Base-by-base conservation (phyloP, 2,888 invertebrate genomes). In the Ochropacha duplaris region DNA sequence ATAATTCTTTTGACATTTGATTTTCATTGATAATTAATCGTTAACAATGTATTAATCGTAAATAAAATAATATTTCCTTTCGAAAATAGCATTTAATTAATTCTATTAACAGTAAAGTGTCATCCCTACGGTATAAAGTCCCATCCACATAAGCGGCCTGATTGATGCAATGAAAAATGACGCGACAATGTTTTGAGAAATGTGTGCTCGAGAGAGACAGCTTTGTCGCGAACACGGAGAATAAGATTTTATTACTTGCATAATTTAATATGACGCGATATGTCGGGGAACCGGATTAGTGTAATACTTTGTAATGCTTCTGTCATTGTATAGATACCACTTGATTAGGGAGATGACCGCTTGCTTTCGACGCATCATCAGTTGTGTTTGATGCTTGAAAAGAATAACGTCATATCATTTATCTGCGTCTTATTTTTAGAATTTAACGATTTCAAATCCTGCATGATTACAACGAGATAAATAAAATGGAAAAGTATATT, bases 141-240 rank as follows among this genome's bases (percentile, higher is more conserved):
- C 62, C 62, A 73, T 81, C 72, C 72, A 76, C 76, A 85, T 76
- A 84, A 84, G 80, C 81, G 78, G 72, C 70, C 87, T 90, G 91
- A 92, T 92, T 92, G 92, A 92, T 83, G 91, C 89, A 87, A 89
- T 91, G 92, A 92, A 88, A 91, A 92, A 92, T 92, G 92, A 91
- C 72, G 88, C 88, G 88, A 90, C 86, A 90, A 90, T 85, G 87
- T 91, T 91, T 86, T 89, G 91, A 91, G 87, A 90, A 91, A 90
- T 83, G 86, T 86, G 83, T 84, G 77, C 84, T 84, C 66, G 66
- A 81, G 77, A 78, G 78, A 80, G 83, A 80, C 78, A 74, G 79
- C 81, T 81, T 80, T 84, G 86, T 80, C 78, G 81, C 68, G 66
- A 68, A 78, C 70, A 77, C 74, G 82, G 81, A 83, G 81, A 85